A percentile compares a stretch with the other conserved stretches of the same genome.
phyloP scores from a whole-genome alignment of 64 coral and sea anemone genomes.

The Stylophora pistillata region DNA sequence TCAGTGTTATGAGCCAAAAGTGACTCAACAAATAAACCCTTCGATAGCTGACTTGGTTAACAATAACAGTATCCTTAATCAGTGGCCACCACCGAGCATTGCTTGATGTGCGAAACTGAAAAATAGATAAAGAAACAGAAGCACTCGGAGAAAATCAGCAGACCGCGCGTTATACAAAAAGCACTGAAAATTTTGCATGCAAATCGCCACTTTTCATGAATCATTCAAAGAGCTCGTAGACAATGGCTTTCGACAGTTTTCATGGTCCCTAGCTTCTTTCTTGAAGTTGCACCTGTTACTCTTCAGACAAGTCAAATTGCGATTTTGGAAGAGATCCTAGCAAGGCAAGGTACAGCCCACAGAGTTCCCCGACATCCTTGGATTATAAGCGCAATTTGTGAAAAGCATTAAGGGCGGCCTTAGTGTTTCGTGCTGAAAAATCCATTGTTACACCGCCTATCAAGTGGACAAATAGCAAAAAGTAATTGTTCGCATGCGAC shows the following conservation, averaged over 20 bases:
- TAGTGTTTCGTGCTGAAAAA: slow-evolving; percentile 3
- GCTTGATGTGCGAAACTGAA: neutral
- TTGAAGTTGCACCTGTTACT: neutral
- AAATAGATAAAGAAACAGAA: neutral
- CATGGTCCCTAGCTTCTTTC: neutral
- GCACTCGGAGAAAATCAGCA: neutral
- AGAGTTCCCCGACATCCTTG: neutral
- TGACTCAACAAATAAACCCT: neutral
- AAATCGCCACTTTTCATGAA: slow-evolving; percentile 26
- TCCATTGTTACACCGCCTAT: neutral
- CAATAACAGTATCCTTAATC: neutral
- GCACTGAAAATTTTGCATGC: neutral
- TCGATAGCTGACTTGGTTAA: neutral
- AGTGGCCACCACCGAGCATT: neutral
- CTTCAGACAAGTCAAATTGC: neutral
- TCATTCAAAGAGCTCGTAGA: neutral
- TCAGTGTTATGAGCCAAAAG: neutral
- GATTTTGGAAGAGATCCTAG: neutral
- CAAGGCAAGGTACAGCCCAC: neutral
- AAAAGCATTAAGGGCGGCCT: neutral
- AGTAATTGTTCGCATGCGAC: neutral
- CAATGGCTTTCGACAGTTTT: neutral
- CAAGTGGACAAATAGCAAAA: slow-evolving; percentile 24
- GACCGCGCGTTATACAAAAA: neutral
- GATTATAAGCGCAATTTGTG: neutral